Base-by-base conservation (phyloP, 2,113 vertebrate genomes). In the Caloenas nicobarica region DNA sequence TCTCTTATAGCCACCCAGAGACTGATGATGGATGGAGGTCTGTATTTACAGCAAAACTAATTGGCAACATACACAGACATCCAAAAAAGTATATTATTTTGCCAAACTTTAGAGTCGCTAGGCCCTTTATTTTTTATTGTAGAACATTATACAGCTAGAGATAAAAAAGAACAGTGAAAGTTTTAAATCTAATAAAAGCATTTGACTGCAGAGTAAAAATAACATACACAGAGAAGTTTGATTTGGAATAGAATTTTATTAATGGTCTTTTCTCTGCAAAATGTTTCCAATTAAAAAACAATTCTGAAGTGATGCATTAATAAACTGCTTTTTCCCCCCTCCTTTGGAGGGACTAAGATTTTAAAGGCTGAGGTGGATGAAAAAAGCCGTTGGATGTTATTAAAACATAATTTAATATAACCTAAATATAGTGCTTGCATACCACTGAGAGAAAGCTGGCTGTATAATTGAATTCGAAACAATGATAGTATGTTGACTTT, bases 11-110 rank as follows among this genome's bases (percentile, higher is more conserved):
- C 99, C 99, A 99, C 99, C 99, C 99, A 99, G 99, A 99, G 99
- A 98, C 98, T 98, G 98, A 98, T 99, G 99, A 99, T 99, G 98
- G 99, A 99, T 99, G 98, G 98, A 98, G 98, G 98, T 98, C 98
- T 98, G 98, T 98, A 98, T 99, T 99, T 99, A 99, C 98, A 98
- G 99, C 99, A 98, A 97, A 98, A 98, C 98, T 99, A 99, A 99
- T 99, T 99, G 99, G 99, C 99, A 99, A 99, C 98, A 99, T 98
- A 98, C 98, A 99, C 98, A 98, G 97, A 98, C 98, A 98, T 98
- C 98, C 97, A 97, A 97, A 97, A 98, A 98, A 98, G 97, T 97
- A 93, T 98, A 98, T 98, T 98, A 98, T 98, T 98, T 98, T 98
- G 98, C 98, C 98, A 98, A 98, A 98, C 97, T 98, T 98, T 66